Percentiles rank a stretch among this genome's conserved stretches.
Evolutionary conservation across 2,888 invertebrate genomes (phyloP).

Genomic region (Ditylenchus weischeri): DNA sequence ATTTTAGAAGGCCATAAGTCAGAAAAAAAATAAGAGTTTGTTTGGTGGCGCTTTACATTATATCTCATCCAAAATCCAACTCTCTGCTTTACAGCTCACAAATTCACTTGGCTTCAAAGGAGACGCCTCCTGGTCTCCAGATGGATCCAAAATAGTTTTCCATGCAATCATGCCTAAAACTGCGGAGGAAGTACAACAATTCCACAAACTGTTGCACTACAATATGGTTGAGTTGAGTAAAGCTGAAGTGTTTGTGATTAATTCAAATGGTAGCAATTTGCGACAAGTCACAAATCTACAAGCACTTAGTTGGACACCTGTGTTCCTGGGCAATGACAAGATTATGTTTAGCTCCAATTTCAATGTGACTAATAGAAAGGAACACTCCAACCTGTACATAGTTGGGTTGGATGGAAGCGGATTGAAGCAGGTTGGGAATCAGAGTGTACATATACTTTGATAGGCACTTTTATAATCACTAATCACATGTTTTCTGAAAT

Average conservation of each 20-base stretch:
- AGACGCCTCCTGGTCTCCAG: conserved; percentile 30
- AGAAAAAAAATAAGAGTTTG: no score
- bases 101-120: conserved; percentile 31
- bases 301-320: conserved; percentile 2
- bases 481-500: no score
- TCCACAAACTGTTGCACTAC: conserved; percentile 21
- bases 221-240: conserved; percentile 26
- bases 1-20: no score
- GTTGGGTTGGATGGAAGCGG: background rate
- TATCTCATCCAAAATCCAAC: background rate
- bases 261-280: conserved; percentile 20
- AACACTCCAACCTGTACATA: background rate
- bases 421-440: background rate
- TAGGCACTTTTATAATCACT: no score
- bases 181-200: conserved; percentile 15
- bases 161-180: conserved; percentile 21
- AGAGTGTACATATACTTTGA: no score
- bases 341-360: conserved; percentile 20
- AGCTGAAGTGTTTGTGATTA: conserved; percentile 29
- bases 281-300: conserved; percentile 21
- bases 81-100: conserved; percentile 21
- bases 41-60: no score
- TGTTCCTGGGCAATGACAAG: conserved; percentile 8
- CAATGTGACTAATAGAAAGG: background rate
- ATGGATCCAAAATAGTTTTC: conserved; percentile 28